phyloP scores from a whole-genome alignment of 2,797 vertebrate genomes.

The Labroides dimidiatus region DNA sequence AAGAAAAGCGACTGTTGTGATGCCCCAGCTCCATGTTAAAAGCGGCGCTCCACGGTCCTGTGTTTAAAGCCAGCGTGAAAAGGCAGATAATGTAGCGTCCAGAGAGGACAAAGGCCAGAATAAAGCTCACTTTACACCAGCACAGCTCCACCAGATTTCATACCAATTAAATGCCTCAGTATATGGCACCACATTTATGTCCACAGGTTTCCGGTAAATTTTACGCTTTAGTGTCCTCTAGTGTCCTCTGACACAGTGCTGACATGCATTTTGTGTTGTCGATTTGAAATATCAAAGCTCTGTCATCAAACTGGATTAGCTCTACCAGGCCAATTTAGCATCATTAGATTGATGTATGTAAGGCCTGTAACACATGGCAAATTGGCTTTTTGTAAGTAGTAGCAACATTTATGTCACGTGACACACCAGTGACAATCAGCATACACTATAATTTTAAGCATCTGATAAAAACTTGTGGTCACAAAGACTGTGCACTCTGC shows the following conservation, averaged over 20 bases:
- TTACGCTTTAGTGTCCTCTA: constrained; percentile 72
- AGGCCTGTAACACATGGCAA: no score
- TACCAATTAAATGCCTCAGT: constrained; percentile 79
- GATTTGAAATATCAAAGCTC: not conserved
- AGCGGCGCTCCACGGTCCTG: constrained; percentile 64
- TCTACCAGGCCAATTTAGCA: not conserved
- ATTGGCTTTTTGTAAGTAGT: no score
- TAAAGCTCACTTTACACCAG: constrained; percentile 49
- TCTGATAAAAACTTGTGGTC: not conserved
- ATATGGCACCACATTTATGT: constrained; percentile 42
- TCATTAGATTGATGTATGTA: not conserved
- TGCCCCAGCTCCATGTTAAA: constrained; percentile 52
- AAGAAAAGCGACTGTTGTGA: constrained; percentile 57
- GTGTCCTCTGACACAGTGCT: constrained; percentile 12
- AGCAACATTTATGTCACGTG: no score
- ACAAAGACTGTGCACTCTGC: not conserved
- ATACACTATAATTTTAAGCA: not conserved
- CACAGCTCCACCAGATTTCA: constrained; percentile 75
- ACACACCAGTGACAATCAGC: no score
- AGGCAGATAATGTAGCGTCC: constrained; percentile 65
- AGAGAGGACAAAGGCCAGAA: constrained; percentile 74
- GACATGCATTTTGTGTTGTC: not conserved
- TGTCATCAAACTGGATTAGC: not conserved
- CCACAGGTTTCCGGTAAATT: constrained; percentile 74
- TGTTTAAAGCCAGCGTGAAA: constrained; percentile 82